Percentiles rank a stretch among this genome's conserved stretches.
Conservation (phyloP, 2,113 vertebrate genomes). For the Ammodytes marinus region DNA sequence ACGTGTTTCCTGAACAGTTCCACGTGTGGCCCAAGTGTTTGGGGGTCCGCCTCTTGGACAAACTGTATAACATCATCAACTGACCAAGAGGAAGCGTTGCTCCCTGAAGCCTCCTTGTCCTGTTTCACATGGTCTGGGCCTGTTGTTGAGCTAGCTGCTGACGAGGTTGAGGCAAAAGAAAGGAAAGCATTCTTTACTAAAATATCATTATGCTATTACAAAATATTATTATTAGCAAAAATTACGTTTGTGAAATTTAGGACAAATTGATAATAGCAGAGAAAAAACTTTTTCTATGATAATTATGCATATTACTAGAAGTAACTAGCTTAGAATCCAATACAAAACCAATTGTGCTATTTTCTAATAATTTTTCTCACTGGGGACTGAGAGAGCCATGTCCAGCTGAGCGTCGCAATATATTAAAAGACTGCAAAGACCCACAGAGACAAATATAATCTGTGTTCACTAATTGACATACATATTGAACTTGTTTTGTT, state of each 20-base stretch:
- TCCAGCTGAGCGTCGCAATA: too few species aligned
- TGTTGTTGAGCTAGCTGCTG: conserved; percentile 93
- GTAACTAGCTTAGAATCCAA: neutral
- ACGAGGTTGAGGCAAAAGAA: conserved; percentile 16
- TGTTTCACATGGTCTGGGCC: conserved; percentile 89
- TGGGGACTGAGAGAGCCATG: too few species aligned
- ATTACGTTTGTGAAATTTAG: neutral
- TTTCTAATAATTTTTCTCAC: too few species aligned
- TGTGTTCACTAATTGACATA: too few species aligned
- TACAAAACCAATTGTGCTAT: neutral
- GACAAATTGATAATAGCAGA: too few species aligned
- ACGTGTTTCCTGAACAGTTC: conserved; percentile 97
- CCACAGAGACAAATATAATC: too few species aligned
- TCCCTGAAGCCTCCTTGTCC: conserved; percentile 87
- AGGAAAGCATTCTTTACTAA: neutral
- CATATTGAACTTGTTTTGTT: too few species aligned
- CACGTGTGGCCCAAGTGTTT: conserved; percentile 90
- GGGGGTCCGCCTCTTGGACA: conserved; percentile 93
- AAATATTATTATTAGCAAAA: neutral
- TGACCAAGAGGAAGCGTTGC: conserved; percentile 90
- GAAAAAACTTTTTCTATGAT: neutral
- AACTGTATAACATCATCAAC: conserved; percentile 96
- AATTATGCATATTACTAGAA: neutral
- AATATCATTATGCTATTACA: neutral
- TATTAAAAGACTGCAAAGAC: too few species aligned